These are phyloP conservation scores for Anagrus nilaparvatae DNA, from an alignment of 1,140 invertebrate species.

Conservation along the genomic window DNA sequence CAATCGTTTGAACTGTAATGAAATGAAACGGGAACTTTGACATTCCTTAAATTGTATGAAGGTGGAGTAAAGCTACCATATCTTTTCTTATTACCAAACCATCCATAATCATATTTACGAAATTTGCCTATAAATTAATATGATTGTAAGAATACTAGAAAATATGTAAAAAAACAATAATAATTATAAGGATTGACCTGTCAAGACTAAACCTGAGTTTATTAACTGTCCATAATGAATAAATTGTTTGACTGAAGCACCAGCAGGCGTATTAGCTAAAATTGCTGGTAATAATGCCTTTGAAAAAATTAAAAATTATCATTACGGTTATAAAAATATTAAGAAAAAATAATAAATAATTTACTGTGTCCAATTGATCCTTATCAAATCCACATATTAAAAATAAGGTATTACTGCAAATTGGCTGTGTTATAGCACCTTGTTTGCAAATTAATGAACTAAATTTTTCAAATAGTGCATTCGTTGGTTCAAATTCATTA, in stretches of 20 bases:
- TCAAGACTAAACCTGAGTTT: slow-evolving; percentile 44
- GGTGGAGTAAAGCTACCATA: slow-evolving; percentile 46
- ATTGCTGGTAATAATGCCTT: slow-evolving; percentile 53
- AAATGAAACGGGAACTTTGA: slow-evolving; percentile 49
- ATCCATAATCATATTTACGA: slow-evolving; percentile 42
- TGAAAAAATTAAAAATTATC: neutral
- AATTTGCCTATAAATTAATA: slow-evolving; percentile 21
- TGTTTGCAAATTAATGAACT: slow-evolving; percentile 40
- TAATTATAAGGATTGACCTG: too few species aligned
- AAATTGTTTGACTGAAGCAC: slow-evolving; percentile 68
- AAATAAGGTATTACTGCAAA: slow-evolving; percentile 51
- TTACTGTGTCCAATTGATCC: slow-evolving; percentile 39
- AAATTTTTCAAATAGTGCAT: slow-evolving; percentile 31
- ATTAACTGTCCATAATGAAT: slow-evolving; percentile 67
- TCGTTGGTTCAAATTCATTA: slow-evolving; percentile 44
- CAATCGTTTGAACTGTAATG: slow-evolving; percentile 51
- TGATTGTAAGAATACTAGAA: too few species aligned
- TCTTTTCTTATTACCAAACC: slow-evolving; percentile 37
- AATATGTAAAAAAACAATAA: too few species aligned
- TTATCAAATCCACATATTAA: slow-evolving; percentile 43
- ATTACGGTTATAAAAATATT: slow-evolving; percentile 44
- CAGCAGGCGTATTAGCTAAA: slow-evolving; percentile 71
- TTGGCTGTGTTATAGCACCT: slow-evolving; percentile 29
- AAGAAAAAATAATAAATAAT: slow-evolving; percentile 11
- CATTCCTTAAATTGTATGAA: slow-evolving; percentile 43